Evolutionary conservation across 2,113 vertebrate genomes (phyloP), one percentile per base, ranked within the genome.

Genomic region (Brachypodius melanocephalos): DNA sequence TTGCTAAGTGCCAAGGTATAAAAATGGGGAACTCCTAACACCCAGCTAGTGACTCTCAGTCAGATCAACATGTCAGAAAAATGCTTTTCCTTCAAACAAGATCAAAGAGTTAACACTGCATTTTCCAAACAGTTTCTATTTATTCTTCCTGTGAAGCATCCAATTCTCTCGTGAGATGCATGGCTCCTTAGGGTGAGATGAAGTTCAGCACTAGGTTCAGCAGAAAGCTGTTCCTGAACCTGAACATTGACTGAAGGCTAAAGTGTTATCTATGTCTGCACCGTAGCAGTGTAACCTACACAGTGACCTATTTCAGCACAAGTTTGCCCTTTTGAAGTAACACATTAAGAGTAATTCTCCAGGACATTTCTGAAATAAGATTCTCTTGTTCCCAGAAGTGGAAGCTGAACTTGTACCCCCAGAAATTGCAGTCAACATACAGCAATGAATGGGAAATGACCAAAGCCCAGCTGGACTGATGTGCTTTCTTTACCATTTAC

Each of bases 261-360:
- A 81, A 54, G 34, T 4, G 25, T 3, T 32, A 6, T 24, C 13
- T 6, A 14, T 1, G 0, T 17, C 12, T 46, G 26, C 13, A 45
- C 8, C 4, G 0, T 0, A 31, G 10, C 17, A 46, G 8, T 10
- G 10, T 22, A 48, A 36, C 16, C 14, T 34, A 22, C 15, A n/a
- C 6, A 32, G 7, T 54, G 40, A 81, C 13, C 3, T 58, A 25
- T n/a, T 62, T 34, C 16, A 74, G 45, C 16, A 8, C 17, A 46
- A 17, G 5, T 25, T 62, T 52, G 32, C 15, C 15, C 21, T 74
- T 93, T 31, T 38, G 31, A 71, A 81, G 54, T 13, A 40, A 38
- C 6, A 21, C 2, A 3, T 43, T 48, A 29, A 16, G 46, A 14
- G 11, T 17, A 25, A 16, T 72, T 59, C 36, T 57, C 71, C 55